Percentiles rank a stretch among this genome's conserved stretches.
Conservation (phyloP, 2,888 invertebrate genomes). For the Drosophila stalkeri region DNA sequence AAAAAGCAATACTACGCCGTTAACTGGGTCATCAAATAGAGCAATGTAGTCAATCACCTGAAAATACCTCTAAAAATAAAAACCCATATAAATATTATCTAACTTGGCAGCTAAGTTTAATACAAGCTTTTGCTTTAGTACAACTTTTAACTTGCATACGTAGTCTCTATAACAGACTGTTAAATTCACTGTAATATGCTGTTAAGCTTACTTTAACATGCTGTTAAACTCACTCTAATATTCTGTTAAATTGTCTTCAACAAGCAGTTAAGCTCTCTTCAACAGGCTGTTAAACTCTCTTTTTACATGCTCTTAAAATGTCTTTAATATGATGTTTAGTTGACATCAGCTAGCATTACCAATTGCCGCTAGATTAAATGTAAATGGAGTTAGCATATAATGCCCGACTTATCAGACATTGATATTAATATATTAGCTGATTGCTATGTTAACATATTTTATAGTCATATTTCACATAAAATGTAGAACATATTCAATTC, state of each 20-base stretch:
- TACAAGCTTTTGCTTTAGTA: background rate
- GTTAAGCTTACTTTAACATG: background rate
- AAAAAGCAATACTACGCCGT: too few species aligned
- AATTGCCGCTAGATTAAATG: too few species aligned
- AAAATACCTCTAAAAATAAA: too few species aligned
- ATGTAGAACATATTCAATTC: background rate
- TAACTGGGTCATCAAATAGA: too few species aligned
- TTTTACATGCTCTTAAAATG: background rate
- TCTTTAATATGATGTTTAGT: too few species aligned
- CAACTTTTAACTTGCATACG: background rate
- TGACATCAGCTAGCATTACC: background rate
- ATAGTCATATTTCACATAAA: background rate
- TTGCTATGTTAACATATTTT: background rate
- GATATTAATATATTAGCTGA: background rate
- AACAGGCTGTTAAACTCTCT: too few species aligned
- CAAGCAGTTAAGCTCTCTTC: too few species aligned
- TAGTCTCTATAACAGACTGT: background rate
- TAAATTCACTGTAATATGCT: background rate
- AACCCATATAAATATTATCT: too few species aligned
- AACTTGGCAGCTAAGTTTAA: background rate
- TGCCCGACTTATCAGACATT: background rate
- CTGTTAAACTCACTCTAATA: too few species aligned
- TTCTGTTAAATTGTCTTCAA: too few species aligned
- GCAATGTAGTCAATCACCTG: too few species aligned
- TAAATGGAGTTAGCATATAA: background rate